These are phyloP conservation scores for Amblyopsis hoosieri DNA, from an alignment of 2,797 vertebrate species.

Conservation along the genomic window DNA sequence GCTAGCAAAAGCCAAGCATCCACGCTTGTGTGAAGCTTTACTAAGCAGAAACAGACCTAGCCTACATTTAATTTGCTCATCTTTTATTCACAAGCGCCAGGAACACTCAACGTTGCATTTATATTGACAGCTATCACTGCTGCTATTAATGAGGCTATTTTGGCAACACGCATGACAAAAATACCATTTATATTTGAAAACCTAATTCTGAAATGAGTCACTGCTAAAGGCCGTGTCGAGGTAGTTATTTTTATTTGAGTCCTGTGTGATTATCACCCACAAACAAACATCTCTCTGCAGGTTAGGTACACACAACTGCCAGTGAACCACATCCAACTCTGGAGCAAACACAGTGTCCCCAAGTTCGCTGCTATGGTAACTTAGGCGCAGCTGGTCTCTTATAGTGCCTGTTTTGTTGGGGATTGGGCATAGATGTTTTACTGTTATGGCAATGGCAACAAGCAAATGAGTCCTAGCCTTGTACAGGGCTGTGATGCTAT, in stretches of 20 bases:
- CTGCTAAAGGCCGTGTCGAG: background rate
- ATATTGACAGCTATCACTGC: background rate
- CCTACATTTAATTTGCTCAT: background rate
- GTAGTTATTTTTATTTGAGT: background rate
- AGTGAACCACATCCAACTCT: background rate
- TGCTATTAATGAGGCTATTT: background rate
- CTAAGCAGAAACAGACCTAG: slow-evolving; percentile 3
- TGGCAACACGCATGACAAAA: background rate
- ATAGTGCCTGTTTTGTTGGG: background rate
- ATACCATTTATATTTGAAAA: background rate
- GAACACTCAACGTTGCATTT: background rate
- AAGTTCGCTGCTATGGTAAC: background rate
- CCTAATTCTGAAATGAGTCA: background rate
- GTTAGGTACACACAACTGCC: background rate
- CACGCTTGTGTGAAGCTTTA: slow-evolving; percentile 9
- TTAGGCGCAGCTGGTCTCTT: background rate
- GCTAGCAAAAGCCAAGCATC: background rate
- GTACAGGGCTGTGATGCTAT: background rate
- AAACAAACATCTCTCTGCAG: background rate
- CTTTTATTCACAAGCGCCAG: background rate
- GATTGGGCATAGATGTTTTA: background rate
- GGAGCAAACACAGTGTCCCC: background rate
- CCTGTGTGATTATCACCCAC: background rate
- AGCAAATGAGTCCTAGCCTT: background rate
- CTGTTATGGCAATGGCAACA: background rate